Evolutionary conservation across 2,888 invertebrate species (phyloP), one percentile per base, ranked within the genome.

Genomic region (Alsophila aescularia): DNA sequence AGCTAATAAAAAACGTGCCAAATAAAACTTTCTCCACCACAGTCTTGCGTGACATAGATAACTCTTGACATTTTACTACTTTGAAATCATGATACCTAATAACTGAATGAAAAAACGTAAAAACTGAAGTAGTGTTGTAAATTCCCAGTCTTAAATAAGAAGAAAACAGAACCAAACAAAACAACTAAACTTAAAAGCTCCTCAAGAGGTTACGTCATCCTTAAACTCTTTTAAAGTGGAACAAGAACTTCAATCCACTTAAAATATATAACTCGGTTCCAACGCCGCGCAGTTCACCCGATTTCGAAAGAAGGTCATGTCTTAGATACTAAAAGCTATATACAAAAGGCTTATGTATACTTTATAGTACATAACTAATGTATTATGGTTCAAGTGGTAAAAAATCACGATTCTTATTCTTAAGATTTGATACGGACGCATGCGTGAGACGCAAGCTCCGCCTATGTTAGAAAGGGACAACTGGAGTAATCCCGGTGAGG

Each of bases 321-420:
- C 37, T 37, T 7, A 42, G 43, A 59, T 44, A 51, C 50, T 36
- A 53, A 32, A 58, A 27, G 29, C 58, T 75, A 74, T 75, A 69
- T 77, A 70, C 66, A 42, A 56, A 60, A 63, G 47, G 50, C 60
- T 69, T 73, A 65, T 77, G 70, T 75, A 73, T 54, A 50, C 65
- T 31, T 57, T 34, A 67, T 67, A 73, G 70, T 81, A 79, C 70
- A 78, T 77, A 79, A 67, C 62, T 71, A 75, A 78, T 77, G 74
- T 84, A 80, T 81, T 81, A 81, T 77, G 73, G 62, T 59, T 58
- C 52, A 68, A 75, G 73, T 73, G 62, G 76, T 82, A 83, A 81
- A 83, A 84, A 81, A 78, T 73, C 73, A 69, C 73, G 70, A 66
- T 70, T 87, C 89, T 89, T 88, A 85, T 87, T 89, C 89, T 90